Base-by-base conservation (phyloP, 2,797 vertebrate species). In the Crenichthys baileyi region DNA sequence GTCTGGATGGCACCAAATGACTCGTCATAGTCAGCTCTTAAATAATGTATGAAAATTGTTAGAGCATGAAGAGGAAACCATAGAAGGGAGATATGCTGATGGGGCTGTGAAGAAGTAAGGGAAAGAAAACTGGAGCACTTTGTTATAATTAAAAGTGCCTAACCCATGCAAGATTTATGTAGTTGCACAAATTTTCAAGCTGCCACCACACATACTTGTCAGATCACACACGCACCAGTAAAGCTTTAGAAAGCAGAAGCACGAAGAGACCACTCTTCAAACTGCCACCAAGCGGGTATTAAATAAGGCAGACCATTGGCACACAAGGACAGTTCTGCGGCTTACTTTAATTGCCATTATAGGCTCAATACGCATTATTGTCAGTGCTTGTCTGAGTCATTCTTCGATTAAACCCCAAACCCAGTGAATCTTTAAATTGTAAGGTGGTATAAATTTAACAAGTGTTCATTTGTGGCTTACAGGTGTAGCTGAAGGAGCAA, bases 41-140 rank as follows among this genome's bases (percentile, higher is more conserved):
- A 95, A 95, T 95, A 94, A 96, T 95, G 91, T 93, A 95, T 93
- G 88, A 89, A 88, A 93, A 89, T 61, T 89, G 93, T 90, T 90
- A 58, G 89, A 93, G 90, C 91, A 90, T 92, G 85, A 92, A 92
- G 87, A 91, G 85, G 79, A 81, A 84, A 89, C 85, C 88, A 84
- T 85, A 88, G 84, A 91, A 79, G 76, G 83, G 72, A 86, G 85
- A 91, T 88, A 85, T 86, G 84, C 85, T 72, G 79, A 88, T 78
- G 79, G 86, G 51, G 70, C 73, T 74, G 67, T 55, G 58, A 70
- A 75, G 80, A 56, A 12, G 65, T 67, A 75, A 53, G 72, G 46
- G 70, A 80, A 71, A 71, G 65, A 79, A 73, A 83, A 89, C 85
- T 87, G 79, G 75, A 85, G 89, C 89, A 90, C 92, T 95, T 94